Evolutionary conservation across 2,797 vertebrate species (phyloP).

Genomic region (Clarias laeviceps): DNA sequence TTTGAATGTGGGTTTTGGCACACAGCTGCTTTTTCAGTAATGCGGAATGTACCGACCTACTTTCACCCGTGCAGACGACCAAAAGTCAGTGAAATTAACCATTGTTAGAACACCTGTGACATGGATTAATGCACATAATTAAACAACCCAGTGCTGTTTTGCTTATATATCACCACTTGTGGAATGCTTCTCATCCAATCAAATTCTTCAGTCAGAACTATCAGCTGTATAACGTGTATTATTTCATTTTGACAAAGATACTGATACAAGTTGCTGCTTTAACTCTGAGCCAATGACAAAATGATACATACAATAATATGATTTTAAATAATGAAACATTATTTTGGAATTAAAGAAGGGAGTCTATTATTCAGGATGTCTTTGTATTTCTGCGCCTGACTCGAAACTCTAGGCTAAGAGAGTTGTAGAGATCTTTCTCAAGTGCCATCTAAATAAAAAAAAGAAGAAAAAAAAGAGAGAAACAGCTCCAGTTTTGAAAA

Average conservation of each 20-base stretch:
- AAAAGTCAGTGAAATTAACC: no score
- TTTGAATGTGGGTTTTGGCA: no score
- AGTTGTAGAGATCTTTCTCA: not conserved
- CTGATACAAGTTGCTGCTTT: not conserved
- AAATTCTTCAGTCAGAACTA: no score
- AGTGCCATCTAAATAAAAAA: not conserved
- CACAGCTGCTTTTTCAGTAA: no score
- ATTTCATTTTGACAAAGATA: not conserved
- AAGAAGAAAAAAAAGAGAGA: not conserved
- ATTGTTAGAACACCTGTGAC: no score
- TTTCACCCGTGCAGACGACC: no score
- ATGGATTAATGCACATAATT: no score
- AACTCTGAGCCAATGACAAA: not conserved
- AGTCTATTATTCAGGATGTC: not conserved
- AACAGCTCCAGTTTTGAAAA: not conserved
- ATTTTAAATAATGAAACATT: not conserved
- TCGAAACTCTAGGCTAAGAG: not conserved
- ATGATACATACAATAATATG: not conserved
- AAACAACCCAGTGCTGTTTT: no score
- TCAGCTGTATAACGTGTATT: not conserved
- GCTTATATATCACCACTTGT: no score
- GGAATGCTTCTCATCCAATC: no score
- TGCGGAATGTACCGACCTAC: no score
- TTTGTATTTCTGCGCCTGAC: not conserved
- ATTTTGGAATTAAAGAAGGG: not conserved